These are phyloP conservation scores for Molossus molossus DNA, from an alignment of 2,797 vertebrate species.

Conservation along the genomic window DNA sequence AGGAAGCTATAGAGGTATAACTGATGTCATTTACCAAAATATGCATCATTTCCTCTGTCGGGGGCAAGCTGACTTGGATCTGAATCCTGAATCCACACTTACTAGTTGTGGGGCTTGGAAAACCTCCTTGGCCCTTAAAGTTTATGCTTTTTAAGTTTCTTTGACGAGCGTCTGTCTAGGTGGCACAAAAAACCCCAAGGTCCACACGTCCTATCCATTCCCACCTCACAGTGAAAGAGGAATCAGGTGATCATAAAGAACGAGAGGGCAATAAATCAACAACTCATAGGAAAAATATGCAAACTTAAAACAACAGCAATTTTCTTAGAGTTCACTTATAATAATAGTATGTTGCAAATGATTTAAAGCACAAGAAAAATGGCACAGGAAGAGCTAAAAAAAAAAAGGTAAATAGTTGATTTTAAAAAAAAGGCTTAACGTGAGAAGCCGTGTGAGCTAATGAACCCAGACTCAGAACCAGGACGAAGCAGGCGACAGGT, in stretches of 20 bases:
- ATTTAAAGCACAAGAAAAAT: slow-evolving; percentile 22
- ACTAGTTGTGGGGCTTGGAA: not conserved
- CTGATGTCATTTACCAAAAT: not conserved
- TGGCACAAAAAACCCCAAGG: not conserved
- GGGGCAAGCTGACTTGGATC: not conserved
- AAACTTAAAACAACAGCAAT: slow-evolving; percentile 64
- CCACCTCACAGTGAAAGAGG: not conserved
- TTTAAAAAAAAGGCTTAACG: not conserved
- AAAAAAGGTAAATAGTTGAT: not conserved
- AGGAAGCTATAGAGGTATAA: not conserved
- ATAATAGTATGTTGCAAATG: slow-evolving; percentile 47
- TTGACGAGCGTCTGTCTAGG: not conserved
- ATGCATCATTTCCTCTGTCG: not conserved
- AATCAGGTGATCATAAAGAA: not conserved
- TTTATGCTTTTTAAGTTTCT: not conserved
- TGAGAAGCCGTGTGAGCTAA: not conserved
- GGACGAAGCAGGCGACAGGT: not conserved
- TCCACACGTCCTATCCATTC: not conserved
- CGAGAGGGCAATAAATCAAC: not conserved
- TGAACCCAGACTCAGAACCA: not conserved
- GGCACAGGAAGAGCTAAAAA: not conserved
- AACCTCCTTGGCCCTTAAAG: not conserved
- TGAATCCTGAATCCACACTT: not conserved
- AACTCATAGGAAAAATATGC: slow-evolving; percentile 3
- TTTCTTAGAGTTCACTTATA: slow-evolving; percentile 63